Evolutionary conservation across 2,113 vertebrate species (phyloP).

Genomic region (Pseudorhombus dupliciocellatus): DNA sequence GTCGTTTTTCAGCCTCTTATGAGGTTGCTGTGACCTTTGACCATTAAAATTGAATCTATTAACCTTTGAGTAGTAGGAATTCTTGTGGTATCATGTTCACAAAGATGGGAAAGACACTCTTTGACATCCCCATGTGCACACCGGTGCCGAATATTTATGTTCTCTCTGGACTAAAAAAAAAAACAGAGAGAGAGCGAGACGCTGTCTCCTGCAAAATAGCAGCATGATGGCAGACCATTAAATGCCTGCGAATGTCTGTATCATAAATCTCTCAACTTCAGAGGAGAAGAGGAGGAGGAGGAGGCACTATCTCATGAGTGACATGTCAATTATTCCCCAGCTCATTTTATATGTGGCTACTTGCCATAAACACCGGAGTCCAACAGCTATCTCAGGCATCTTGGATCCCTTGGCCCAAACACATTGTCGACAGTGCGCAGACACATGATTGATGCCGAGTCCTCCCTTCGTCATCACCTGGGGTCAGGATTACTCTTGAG

Average conservation of each 20-base stretch:
- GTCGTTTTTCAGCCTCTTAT: no score
- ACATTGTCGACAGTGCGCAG: conserved; percentile 35
- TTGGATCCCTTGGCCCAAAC: conserved; percentile 31
- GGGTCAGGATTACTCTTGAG: conserved; percentile 49
- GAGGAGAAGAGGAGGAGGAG: conserved; percentile 29
- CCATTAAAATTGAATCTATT: no score
- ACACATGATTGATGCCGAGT: conserved; percentile 50
- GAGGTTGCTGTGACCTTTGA: background rate
- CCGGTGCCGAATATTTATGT: conserved; percentile 10
- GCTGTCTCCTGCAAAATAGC: conserved; percentile 45
- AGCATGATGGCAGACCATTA: conserved; percentile 43
- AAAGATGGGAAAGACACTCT: no score
- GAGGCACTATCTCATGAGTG: conserved; percentile 64
- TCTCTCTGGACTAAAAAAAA: conserved; percentile 6
- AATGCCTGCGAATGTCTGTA: conserved; percentile 53
- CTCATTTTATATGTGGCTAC: conserved; percentile 57
- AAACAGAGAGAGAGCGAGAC: conserved; percentile 18
- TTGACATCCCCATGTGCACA: conserved; percentile 2
- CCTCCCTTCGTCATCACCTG: conserved; percentile 27
- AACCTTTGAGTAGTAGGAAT: no score
- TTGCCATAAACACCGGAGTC: conserved; percentile 47
- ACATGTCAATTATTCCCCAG: conserved; percentile 66
- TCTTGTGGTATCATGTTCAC: no score
- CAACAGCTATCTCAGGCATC: conserved; percentile 36
- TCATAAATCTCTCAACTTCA: conserved; percentile 70